Evolutionary conservation across 92 coral and sea anemone genomes (phyloP), one percentile per base, ranked within the genome.

Genomic region (Plumapathes pennacea): DNA sequence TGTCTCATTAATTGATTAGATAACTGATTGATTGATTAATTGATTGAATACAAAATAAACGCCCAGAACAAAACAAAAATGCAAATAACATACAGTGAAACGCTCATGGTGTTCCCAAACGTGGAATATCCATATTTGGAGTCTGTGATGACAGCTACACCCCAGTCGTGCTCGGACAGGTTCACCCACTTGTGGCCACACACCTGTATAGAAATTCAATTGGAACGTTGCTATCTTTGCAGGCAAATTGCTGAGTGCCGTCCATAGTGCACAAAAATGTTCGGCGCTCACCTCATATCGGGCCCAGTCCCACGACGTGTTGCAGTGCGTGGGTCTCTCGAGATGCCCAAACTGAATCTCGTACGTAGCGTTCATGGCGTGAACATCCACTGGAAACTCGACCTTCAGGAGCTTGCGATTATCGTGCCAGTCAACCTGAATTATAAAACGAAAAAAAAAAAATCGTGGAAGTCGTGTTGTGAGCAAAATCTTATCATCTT

Each of bases 231-330:
- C n/a, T 32, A 32, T 14, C 32, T 4, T 32, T 24, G 3, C 18
- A n/a, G 17, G 25, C 10, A 32, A 25, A 34, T 34, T 13, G 9
- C 40, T 34, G 40, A n/a, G 40, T 20, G 0, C 11, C 11, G 53
- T 6, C 12, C 12, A 42, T 1, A 11, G 14, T 1, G 21, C 4
- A 19, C 28, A 62, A 4, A 27, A 30, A 34, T 20, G 0, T n/a
- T 34, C 25, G 23, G 18, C 24, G 47, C 83, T 5, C 41, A 92
- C 98, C 96, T 92, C 98, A 54, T 88, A 84, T 36, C 86, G 82
- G 26, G 98, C 98, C 98, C 98, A 92, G 84, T 92, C 98, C 98
- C 98, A 92, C 22, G 72, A 76, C 1, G 98, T 92, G 76, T 92
- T 92, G 42, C 95, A 88, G 75, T 92, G 98, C 1, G 98, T 92